Evolutionary conservation across 1,140 invertebrate genomes (phyloP), one percentile per base, ranked within the genome.

Genomic region (Phortica variegata): DNA sequence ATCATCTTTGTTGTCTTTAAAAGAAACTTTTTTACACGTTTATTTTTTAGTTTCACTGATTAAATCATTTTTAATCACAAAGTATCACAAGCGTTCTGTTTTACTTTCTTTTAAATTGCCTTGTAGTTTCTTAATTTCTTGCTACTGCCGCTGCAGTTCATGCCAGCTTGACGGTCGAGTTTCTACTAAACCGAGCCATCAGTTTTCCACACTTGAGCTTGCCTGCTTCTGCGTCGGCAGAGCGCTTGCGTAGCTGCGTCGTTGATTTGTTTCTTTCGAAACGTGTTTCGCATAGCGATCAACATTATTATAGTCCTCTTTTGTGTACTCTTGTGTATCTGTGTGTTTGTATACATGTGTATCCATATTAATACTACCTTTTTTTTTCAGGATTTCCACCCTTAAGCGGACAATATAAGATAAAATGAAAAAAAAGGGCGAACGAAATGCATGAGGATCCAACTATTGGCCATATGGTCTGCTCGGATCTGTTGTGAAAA

Each of bases 1-100:
- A 85, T 83, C 83, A 85, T 85, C 47, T 57, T 76, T 47, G 31
- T 46, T 18, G 37, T 40, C 3, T 20, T 46, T 23, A 36, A 42
- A 34, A 10, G 16, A 34, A 36, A 18, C 18, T 42, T 43, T 6
- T 23, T 10, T 39, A 52, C 39, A 57, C 57, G 43, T 52, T 47
- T 57, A 43, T 48, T 16, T 23, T 43, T 4, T 17, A 36, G 12
- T 29, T 33, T 32, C 53, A n/a, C n/a, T 15, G 4, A 34, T 10
- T 15, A 7, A 15, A n/a, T 34, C 16, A 5, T 10, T 5, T 34
- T 34, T 34, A 34, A 34, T 34, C 33, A 34, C 8, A 34, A 34
- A 34, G 52, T 54, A 57, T 56, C 60, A 62, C 52, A 65, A 58
- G 44, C 56, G 51, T 26, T 29, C 45, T 44, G 33, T 39, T 43